phyloP scores from a whole-genome alignment of 2,797 vertebrate genomes.

The Pangasius krempfi region DNA sequence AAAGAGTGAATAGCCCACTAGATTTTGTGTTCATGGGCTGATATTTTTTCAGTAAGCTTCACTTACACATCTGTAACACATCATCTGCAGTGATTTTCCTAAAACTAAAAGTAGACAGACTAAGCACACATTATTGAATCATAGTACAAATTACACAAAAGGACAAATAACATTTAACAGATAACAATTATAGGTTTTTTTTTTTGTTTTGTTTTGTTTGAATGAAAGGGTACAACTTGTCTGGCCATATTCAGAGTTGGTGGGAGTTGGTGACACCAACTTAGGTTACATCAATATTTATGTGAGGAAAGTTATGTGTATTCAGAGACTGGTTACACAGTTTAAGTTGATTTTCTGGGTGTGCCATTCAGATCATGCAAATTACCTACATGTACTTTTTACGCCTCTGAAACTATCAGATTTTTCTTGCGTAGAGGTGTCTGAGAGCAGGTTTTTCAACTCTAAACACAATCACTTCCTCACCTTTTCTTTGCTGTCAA shows the following conservation, averaged over 20 bases:
- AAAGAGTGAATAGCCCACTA: background rate
- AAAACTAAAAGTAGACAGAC: background rate
- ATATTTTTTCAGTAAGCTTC: background rate
- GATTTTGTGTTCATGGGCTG: background rate
- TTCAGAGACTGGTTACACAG: background rate
- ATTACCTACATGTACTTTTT: background rate
- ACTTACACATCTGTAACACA: background rate
- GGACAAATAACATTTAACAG: background rate
- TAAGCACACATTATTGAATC: background rate
- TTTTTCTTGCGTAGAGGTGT: background rate
- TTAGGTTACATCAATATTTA: background rate
- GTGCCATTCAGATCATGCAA: background rate
- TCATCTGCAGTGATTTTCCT: background rate
- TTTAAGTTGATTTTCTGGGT: background rate
- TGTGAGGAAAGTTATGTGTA: background rate
- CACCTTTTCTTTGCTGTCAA: background rate
- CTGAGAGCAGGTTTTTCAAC: background rate
- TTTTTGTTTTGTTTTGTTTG: no score
- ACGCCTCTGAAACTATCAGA: background rate
- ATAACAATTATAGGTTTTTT: background rate
- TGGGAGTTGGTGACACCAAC: background rate
- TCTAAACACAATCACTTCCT: background rate
- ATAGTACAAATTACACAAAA: background rate
- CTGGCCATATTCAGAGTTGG: background rate
- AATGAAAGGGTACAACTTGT: background rate